Percentiles rank a stretch among this genome's conserved stretches.
These are phyloP conservation scores for Benthosema pterotum DNA, from an alignment of 2,797 vertebrate species.

Conservation along the genomic window DNA sequence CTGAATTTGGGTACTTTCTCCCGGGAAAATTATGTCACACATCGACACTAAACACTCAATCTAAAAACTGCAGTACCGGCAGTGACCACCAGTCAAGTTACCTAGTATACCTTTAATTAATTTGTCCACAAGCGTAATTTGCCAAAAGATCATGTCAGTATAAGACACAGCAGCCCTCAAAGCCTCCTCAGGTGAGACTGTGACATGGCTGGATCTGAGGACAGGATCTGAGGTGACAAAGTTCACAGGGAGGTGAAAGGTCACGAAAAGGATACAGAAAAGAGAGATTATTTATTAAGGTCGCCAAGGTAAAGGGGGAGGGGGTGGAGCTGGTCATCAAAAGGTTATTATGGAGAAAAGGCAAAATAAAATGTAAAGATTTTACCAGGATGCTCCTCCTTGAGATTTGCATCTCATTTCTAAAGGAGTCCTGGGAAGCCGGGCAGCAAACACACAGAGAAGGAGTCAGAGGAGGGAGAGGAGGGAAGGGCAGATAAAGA, in stretches of 20 bases:
- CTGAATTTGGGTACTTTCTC: too few relatives aligned
- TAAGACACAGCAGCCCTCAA: neutral
- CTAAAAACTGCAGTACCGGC: too few relatives aligned
- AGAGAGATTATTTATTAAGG: neutral
- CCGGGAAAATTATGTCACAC: too few relatives aligned
- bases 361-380: constrained; percentile 30
- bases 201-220: constrained; percentile 7
- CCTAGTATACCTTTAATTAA: neutral
- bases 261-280: constrained; percentile 14
- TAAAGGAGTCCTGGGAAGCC: constrained; percentile 67
- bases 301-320: constrained; percentile 7
- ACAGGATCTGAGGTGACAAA: constrained; percentile 15
- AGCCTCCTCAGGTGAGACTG: constrained; percentile 11
- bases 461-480: constrained; percentile 45
- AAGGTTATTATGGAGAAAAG: constrained; percentile 3
- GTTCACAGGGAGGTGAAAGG: constrained; percentile 2
- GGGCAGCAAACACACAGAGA: constrained; percentile 54
- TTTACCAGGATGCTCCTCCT: constrained; percentile 69
- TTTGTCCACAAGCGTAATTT: neutral
- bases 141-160: neutral
- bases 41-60: too few relatives aligned
- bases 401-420: constrained; percentile 71
- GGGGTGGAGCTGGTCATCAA: neutral
- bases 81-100: too few relatives aligned
- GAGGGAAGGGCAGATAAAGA: constrained; percentile 18